Evolutionary conservation across 2,888 invertebrate genomes (phyloP).

Genomic region (Biston betularia): DNA sequence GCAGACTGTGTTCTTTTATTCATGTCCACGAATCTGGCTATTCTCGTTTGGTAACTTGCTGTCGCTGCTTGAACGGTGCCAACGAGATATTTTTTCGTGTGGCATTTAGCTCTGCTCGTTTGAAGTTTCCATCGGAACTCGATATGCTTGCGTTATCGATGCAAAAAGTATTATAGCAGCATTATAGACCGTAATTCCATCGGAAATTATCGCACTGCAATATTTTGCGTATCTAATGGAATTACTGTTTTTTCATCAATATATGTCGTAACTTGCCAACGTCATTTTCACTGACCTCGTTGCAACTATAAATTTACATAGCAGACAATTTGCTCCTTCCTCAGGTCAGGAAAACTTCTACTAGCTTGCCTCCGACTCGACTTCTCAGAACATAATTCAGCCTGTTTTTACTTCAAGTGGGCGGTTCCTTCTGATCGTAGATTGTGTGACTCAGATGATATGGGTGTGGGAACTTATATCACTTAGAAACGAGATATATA

Average conservation of each 20-base stretch:
- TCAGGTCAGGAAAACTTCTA: slow-evolving; percentile 54
- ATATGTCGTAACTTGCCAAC: slow-evolving; percentile 48
- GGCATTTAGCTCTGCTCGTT: slow-evolving; percentile 57
- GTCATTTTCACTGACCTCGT: slow-evolving; percentile 53
- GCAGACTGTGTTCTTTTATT: slow-evolving; percentile 71
- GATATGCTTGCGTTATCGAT: slow-evolving; percentile 53
- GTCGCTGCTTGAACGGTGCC: slow-evolving; percentile 63
- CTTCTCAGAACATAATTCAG: slow-evolving; percentile 69
- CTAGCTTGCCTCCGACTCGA: slow-evolving; percentile 52
- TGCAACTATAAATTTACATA: slow-evolving; percentile 61
- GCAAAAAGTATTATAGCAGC: slow-evolving; percentile 39
- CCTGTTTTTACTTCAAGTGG: slow-evolving; percentile 71
- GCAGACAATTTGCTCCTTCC: slow-evolving; percentile 62
- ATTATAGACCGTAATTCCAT: slow-evolving; percentile 48
- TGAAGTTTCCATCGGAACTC: slow-evolving; percentile 53
- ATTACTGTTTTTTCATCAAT: slow-evolving; percentile 50
- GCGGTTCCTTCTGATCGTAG: slow-evolving; percentile 70
- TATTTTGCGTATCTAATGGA: slow-evolving; percentile 28
- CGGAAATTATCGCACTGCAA: slow-evolving; percentile 31
- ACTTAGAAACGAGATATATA: slow-evolving; percentile 59
- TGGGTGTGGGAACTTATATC: slow-evolving; percentile 76
- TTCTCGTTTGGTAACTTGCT: slow-evolving; percentile 72
- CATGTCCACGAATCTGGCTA: slow-evolving; percentile 73
- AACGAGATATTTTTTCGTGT: slow-evolving; percentile 64
- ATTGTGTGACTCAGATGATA: slow-evolving; percentile 76